Base-by-base conservation (phyloP, 2,113 vertebrate species). In the Rhynchopsitta pachyrhyncha region DNA sequence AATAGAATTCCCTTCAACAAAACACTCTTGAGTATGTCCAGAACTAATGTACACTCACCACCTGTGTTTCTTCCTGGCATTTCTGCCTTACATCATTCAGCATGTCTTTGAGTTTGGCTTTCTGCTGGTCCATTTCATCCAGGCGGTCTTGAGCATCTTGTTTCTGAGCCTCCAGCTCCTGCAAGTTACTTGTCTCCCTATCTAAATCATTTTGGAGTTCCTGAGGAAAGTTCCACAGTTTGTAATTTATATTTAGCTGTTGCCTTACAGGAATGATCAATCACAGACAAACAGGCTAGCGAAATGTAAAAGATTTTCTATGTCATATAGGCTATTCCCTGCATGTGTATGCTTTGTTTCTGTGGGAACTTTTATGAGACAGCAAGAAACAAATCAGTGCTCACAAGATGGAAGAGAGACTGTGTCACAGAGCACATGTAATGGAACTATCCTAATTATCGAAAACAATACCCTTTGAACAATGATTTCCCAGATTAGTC, bases 81-180 rank as follows among this genome's bases (percentile, higher is more conserved):
- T 99, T 99, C 73, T 99, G 98, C 88, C 98, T 96, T 3, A 99
- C 99, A 11, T 99, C 99, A 3, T 96, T 98, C 70, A 99, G 98
- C 99, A 99, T 99, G 96, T 99, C 99, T 44, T 99, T 98, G 62
- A 99, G 97, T 82, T 99, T 99, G 83, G 98, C 98, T 94, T 99
- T 99, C 97, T 99, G 99, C 96, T 99, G 99, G 93, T 99, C 99
- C 99, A 99, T 99, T 96, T 99, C 99, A 4, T 99, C 99, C 82
- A 99, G 97, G 4, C 99, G 98, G 73, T 99, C 99, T 73, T 99
- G 99, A 6, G 99, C 99, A 19, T 99, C 99, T 93, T 99, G 99
- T 80, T 99, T 99, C 95, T 99, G 99, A 47, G 99, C 98, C 95
- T 99, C 99, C 14, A 99, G 97, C 73, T 99, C 99, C 77, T 99